Percentiles rank a stretch among this genome's conserved stretches.
Conservation (phyloP, 2,888 invertebrate genomes). For the Pyrgus malvae region DNA sequence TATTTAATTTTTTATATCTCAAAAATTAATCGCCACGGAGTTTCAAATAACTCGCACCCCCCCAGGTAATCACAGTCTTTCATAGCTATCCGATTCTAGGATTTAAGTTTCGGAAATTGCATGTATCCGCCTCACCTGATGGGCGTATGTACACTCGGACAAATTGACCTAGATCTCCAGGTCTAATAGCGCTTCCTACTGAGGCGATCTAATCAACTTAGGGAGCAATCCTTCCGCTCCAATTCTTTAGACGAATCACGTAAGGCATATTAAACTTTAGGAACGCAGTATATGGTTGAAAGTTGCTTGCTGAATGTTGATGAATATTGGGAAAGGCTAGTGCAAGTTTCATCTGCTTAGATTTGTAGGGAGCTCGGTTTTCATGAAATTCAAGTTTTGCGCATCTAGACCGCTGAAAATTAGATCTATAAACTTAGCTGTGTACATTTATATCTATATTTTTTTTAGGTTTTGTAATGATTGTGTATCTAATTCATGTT, state of each 20-base stretch:
- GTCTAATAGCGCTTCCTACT: slow-evolving; percentile 24
- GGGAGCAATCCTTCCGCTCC: slow-evolving; percentile 27
- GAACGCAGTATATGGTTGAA: not conserved
- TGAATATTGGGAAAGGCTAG: slow-evolving; percentile 1
- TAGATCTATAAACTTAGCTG: no score
- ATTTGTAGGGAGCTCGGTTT: not conserved
- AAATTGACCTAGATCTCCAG: slow-evolving; percentile 30
- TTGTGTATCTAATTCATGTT: no score
- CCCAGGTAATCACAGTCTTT: no score
- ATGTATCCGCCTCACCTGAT: slow-evolving; percentile 3
- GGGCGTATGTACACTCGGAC: slow-evolving; percentile 13
- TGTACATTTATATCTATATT: no score
- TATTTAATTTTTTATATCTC: no score
- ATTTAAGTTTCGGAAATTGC: no score
- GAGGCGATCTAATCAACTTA: slow-evolving; percentile 30
- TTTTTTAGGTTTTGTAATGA: no score
- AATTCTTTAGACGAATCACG: slow-evolving; percentile 8
- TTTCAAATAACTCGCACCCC: no score
- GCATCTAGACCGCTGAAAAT: not conserved
- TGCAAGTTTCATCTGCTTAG: slow-evolving; percentile 5
- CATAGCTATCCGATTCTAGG: no score
- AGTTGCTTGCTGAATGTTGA: not conserved
- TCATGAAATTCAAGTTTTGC: not conserved
- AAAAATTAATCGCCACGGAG: no score
- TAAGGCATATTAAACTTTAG: slow-evolving; percentile 4